These are phyloP conservation scores for Chromoteleia sp. DNA, from an alignment of 2,888 invertebrate genomes.

Conservation along the genomic window DNA sequence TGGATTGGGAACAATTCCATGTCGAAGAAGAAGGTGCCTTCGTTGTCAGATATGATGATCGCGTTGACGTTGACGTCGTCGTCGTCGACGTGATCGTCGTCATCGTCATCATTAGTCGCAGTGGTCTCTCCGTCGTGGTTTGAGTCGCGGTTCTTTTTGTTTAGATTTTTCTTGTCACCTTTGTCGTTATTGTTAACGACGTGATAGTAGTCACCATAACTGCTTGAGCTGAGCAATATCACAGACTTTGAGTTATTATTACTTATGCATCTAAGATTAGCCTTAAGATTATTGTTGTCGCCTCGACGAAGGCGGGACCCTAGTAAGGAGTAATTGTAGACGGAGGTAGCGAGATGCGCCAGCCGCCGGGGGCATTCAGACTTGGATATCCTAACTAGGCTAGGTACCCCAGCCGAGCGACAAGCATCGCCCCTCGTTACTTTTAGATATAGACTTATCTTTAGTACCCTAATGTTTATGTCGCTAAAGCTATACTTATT, in stretches of 20 bases:
- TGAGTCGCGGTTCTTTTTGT: slow-evolving; percentile 62
- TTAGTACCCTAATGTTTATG: slow-evolving; percentile 84
- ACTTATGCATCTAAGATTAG: slow-evolving; percentile 84
- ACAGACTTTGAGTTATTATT: slow-evolving; percentile 84
- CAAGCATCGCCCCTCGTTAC: slow-evolving; percentile 80
- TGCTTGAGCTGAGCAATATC: slow-evolving; percentile 85
- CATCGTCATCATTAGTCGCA: slow-evolving; percentile 46
- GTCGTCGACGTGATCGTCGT: slow-evolving; percentile 19
- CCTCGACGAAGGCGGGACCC: slow-evolving; percentile 83
- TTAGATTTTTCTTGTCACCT: slow-evolving; percentile 56
- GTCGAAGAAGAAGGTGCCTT: slow-evolving; percentile 63
- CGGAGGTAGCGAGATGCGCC: slow-evolving; percentile 82
- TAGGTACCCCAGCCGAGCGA: slow-evolving; percentile 83
- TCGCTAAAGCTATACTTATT: slow-evolving; percentile 85
- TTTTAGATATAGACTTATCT: slow-evolving; percentile 82
- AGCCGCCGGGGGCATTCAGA: slow-evolving; percentile 84
- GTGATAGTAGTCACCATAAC: slow-evolving; percentile 82
- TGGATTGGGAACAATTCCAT: slow-evolving; percentile 72
- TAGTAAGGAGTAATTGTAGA: slow-evolving; percentile 84
- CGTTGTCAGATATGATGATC: slow-evolving; percentile 65
- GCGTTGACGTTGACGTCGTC: slow-evolving; percentile 35
- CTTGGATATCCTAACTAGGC: slow-evolving; percentile 85
- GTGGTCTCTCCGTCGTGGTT: slow-evolving; percentile 42
- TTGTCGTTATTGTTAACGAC: slow-evolving; percentile 69
- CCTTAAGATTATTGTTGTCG: slow-evolving; percentile 84